These are phyloP conservation scores for Ispidina picta DNA, from an alignment of 2,797 vertebrate species.

Conservation along the genomic window DNA sequence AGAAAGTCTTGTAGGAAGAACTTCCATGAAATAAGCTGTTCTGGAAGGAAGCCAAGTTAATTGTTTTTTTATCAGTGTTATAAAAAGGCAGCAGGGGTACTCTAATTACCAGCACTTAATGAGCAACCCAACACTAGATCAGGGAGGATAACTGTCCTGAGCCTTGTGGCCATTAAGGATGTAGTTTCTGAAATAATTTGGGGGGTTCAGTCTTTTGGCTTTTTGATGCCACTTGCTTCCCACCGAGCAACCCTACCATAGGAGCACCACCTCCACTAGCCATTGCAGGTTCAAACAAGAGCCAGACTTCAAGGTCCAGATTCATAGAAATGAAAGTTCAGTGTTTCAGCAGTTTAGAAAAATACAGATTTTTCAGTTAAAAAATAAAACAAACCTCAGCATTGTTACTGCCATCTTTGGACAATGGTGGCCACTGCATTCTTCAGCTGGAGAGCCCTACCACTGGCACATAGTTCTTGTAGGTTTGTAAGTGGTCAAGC, in stretches of 20 bases:
- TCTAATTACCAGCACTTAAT: background rate
- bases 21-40: background rate
- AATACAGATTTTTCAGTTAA: background rate
- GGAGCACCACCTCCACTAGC: background rate
- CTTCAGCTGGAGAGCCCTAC: background rate
- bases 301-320: background rate
- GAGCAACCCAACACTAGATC: background rate
- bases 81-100: background rate
- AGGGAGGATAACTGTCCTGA: background rate
- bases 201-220: background rate
- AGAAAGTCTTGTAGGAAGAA: background rate
- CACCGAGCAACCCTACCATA: background rate
- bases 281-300: background rate
- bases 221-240: background rate
- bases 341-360: background rate
- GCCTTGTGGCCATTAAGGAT: background rate
- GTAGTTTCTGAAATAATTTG: background rate
- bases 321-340: background rate
- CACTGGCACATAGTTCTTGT: background rate
- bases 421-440: background rate
- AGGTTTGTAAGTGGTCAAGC: background rate
- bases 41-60: background rate
- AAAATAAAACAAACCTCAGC: background rate
- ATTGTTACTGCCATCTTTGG: background rate
- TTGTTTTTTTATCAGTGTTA: background rate